phyloP scores from a whole-genome alignment of 2,888 invertebrate genomes.

The Idaea straminata region DNA sequence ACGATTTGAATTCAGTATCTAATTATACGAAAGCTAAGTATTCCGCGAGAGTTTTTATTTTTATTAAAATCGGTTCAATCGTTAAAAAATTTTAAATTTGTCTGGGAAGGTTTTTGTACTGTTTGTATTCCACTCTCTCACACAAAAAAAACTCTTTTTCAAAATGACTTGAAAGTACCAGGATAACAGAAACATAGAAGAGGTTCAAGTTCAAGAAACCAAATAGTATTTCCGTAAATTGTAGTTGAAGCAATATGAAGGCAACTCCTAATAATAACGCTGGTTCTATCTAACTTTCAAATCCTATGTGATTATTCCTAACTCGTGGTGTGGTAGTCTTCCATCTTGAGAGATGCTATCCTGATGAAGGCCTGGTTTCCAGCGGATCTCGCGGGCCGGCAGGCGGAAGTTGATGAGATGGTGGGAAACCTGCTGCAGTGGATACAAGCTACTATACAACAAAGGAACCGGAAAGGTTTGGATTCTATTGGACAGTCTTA shows the following conservation, averaged over 20 bases:
- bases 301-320: slow-evolving; percentile 17
- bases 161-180: slow-evolving; percentile 11
- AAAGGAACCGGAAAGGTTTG: slow-evolving; percentile 78
- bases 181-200: slow-evolving; percentile 12
- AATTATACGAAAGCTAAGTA: too few species aligned
- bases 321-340: slow-evolving; percentile 35
- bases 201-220: not conserved
- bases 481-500: slow-evolving; percentile 13
- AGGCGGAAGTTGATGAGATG: slow-evolving; percentile 84
- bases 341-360: slow-evolving; percentile 35
- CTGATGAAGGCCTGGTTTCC: slow-evolving; percentile 62
- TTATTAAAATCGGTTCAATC: not conserved
- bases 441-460: slow-evolving; percentile 86
- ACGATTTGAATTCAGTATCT: too few species aligned
- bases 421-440: slow-evolving; percentile 87
- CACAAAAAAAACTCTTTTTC: slow-evolving; percentile 6
- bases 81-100: not conserved
- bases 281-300: slow-evolving; percentile 17
- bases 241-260: not conserved
- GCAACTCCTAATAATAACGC: not conserved
- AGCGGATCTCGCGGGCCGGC: slow-evolving; percentile 69
- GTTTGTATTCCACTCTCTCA: slow-evolving; percentile 8
- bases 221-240: not conserved
- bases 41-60: not conserved
- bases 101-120: too few species aligned